Percentiles rank a stretch among this genome's conserved stretches.
phyloP scores from a whole-genome alignment of 2,888 invertebrate species.

The Drosophila flavopinicola region DNA sequence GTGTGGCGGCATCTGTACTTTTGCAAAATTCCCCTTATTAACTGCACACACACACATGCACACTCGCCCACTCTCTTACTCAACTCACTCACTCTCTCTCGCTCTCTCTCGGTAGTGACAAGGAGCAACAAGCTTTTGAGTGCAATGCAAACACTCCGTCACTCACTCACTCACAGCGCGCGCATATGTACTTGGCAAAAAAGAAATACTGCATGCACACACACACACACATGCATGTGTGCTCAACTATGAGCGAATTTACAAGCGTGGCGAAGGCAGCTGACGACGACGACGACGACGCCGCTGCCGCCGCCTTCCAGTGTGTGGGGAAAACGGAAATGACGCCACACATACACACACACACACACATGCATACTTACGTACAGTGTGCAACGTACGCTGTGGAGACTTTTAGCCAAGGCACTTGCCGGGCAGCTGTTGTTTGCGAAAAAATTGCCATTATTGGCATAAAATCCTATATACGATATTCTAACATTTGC shows the following conservation, averaged over 20 bases:
- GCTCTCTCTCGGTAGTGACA: conserved; percentile 21
- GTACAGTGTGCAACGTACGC: conserved; percentile 25
- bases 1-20: conserved; percentile 78
- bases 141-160: conserved; percentile 58
- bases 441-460: conserved; percentile 21
- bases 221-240: conserved; percentile 7
- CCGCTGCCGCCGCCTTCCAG: conserved; percentile 48
- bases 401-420: conserved; percentile 75
- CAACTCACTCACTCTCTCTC: conserved; percentile 33
- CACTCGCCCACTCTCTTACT: conserved; percentile 33
- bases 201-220: conserved; percentile 34
- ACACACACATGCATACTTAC: conserved; percentile 2
- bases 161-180: conserved; percentile 16
- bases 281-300: too few relatives aligned
- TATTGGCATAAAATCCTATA: conserved; percentile 16
- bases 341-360: conserved; percentile 61
- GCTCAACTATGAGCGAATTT: conserved; percentile 26
- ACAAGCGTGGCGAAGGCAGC: conserved; percentile 30
- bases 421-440: conserved; percentile 57
- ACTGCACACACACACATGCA: conserved; percentile 12
- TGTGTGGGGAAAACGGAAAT: conserved; percentile 76
- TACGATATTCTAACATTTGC: neutral
- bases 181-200: conserved; percentile 35
- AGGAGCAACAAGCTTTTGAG: conserved; percentile 78
- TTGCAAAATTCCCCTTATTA: conserved; percentile 58